Percentiles rank a stretch among this genome's conserved stretches.
These are phyloP conservation scores for Acrossocheilus wenchowensis DNA, from an alignment of 2,797 vertebrate species.

Conservation along the genomic window DNA sequence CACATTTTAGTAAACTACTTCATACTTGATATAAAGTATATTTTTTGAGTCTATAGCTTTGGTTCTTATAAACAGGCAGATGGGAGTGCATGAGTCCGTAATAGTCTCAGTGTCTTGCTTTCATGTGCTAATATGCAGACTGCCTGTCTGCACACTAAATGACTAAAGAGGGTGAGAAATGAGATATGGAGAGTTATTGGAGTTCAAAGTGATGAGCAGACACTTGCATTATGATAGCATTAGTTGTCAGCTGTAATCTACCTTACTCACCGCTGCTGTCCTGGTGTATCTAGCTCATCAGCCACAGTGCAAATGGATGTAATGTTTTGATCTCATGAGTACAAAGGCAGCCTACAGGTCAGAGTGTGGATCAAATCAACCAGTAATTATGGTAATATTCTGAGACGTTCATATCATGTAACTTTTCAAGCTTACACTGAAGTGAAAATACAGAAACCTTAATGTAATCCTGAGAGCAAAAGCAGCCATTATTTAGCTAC, in stretches of 20 bases:
- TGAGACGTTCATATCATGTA: neutral
- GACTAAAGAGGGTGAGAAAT: conserved; percentile 34
- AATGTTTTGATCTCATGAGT: conserved; percentile 11
- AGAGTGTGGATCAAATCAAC: neutral
- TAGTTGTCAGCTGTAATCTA: conserved; percentile 45
- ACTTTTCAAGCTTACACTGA: neutral
- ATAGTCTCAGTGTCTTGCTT: conserved; percentile 50
- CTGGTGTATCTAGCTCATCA: neutral
- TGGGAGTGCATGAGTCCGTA: conserved; percentile 24
- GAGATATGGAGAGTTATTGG: conserved; percentile 36
- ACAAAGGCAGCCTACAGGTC: conserved; percentile 21
- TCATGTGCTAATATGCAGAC: conserved; percentile 56
- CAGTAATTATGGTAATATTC: conserved; percentile 3
- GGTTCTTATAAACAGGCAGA: neutral
- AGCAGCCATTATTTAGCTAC: neutral
- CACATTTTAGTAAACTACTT: neutral
- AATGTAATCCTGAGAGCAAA: neutral
- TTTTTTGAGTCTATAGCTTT: neutral
- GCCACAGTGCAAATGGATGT: conserved; percentile 26
- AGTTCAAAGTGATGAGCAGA: conserved; percentile 47
- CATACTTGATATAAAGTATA: neutral
- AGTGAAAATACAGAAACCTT: neutral
- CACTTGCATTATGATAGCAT: conserved; percentile 28
- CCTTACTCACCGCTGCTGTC: conserved; percentile 38
- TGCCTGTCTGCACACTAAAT: conserved; percentile 35